Evolutionary conservation across 1,140 invertebrate species (phyloP), one percentile per base, ranked within the genome.

Genomic region (Drosophila sulfurigaster): DNA sequence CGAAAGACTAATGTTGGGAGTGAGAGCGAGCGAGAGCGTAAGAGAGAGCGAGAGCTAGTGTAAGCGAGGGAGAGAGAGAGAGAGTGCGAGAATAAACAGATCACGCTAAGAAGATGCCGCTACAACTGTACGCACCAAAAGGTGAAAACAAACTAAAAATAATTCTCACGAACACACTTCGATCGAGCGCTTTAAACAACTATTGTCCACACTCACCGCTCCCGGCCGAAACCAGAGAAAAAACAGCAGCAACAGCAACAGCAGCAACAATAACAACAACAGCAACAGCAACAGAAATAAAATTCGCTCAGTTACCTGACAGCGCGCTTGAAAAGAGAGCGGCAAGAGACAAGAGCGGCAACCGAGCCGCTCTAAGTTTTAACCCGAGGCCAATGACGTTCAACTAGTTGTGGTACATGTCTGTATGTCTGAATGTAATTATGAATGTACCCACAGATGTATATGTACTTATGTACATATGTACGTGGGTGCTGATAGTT

Each of bases 81-180:
- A 32, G 45, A 46, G 38, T 25, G 58, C 45, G 5, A 11, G 38
- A n/a, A 59, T 43, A 56, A 41, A 13, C 60, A 54, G 8, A 43
- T 41, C 16, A 46, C 38, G 63, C 48, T 59, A 49, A 38, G 8
- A 67, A 54, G 8, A 43, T 41, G 16, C 54, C 38, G 63, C 48
- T 59, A 49, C 70, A 75, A 87, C 82, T 79, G 82, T 78, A 80
- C 83, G 69, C 79, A 88, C 76, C 83, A 68, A 88, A 73, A 82
- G 79, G 76, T 75, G 83, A 87, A 87, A 79, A 88, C 79, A 87
- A 82, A 87, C 82, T 88, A 88, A 87, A 87, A 88, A 88, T 87
- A 87, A 77, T 87, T 87, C 82, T 87, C 82, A 79, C 82, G 63
- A 70, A 38, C 64, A 30, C 60, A 46, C 57, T 51, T 49, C 64